These are phyloP conservation scores for Silurus asotus DNA, from an alignment of 2,113 vertebrate genomes.

Conservation along the genomic window DNA sequence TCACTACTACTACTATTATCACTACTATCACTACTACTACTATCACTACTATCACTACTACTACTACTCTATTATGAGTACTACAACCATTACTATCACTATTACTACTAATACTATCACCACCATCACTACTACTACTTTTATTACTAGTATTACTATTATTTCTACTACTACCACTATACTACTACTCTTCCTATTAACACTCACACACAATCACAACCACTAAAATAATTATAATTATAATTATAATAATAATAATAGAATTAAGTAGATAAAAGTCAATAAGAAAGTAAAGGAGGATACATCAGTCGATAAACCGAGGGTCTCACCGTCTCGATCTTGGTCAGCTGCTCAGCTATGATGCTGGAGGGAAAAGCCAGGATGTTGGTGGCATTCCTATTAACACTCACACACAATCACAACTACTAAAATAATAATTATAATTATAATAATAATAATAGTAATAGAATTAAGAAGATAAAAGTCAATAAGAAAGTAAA, in stretches of 20 bases:
- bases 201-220: not conserved
- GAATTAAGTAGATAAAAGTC: not conserved
- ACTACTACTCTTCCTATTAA: not conserved
- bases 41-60: not conserved
- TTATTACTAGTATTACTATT: not conserved
- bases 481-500: not conserved
- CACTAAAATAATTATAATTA: no score
- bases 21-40: not conserved
- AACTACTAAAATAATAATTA: no score
- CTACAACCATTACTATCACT: not conserved
- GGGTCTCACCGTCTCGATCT: conserved; percentile 82
- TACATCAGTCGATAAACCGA: not conserved
- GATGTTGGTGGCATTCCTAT: conserved; percentile 65
- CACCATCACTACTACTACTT: not conserved
- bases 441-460: not conserved
- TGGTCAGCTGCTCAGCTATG: conserved; percentile 86
- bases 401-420: not conserved
- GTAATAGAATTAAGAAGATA: not conserved
- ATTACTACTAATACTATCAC: not conserved
- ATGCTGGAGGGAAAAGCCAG: conserved; percentile 77
- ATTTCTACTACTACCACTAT: not conserved
- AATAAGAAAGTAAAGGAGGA: not conserved
- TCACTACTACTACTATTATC: not conserved
- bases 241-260: not conserved
- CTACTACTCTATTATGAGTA: not conserved